Conservation (phyloP, 2,113 vertebrate genomes). For the Willisornis vidua region DNA sequence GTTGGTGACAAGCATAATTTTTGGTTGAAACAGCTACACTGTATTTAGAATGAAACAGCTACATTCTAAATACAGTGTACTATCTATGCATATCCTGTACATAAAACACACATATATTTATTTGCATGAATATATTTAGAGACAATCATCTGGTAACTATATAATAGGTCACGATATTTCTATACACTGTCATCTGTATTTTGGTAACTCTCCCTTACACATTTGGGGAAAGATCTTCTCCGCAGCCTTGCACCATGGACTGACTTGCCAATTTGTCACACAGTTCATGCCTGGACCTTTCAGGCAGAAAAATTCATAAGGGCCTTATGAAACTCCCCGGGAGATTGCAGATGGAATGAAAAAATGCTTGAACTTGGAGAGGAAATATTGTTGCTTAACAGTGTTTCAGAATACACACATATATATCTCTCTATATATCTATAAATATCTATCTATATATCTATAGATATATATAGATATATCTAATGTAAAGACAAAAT, state of each 20-base stretch:
- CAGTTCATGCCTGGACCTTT: background rate
- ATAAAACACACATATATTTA: background rate
- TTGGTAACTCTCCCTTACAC: background rate
- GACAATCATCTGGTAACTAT: background rate
- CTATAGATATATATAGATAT: no score
- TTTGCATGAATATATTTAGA: background rate
- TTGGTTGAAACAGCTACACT: background rate
- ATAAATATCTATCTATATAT: no score
- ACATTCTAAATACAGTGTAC: background rate
- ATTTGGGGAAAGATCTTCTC: background rate
- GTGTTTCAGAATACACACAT: background rate
- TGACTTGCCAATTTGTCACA: background rate
- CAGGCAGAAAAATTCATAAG: background rate
- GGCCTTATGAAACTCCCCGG: background rate
- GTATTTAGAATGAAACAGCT: background rate
- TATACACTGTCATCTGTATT: background rate
- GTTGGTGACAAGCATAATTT: background rate
- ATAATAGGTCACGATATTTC: background rate
- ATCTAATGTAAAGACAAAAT: background rate
- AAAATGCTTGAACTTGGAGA: background rate
- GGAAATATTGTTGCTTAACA: background rate
- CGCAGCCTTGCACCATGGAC: background rate
- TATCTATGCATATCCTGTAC: background rate
- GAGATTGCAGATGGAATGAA: background rate
- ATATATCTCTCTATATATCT: background rate